Percentiles rank a stretch among this genome's conserved stretches.
Evolutionary conservation across 2,113 vertebrate genomes (phyloP).

Genomic region (Fulmarus glacialis): DNA sequence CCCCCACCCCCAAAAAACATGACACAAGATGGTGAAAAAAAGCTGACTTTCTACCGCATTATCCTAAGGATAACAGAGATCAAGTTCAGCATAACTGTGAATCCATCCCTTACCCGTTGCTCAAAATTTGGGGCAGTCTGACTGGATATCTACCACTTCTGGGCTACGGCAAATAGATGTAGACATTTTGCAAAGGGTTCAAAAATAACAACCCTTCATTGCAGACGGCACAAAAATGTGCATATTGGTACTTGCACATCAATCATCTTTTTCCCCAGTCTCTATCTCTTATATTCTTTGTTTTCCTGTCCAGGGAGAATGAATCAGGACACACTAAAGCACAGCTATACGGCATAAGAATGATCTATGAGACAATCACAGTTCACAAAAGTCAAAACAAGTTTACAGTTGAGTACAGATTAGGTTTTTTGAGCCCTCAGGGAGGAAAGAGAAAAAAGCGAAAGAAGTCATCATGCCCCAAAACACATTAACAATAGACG

Average conservation of each 20-base stretch:
- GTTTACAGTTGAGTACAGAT: background rate
- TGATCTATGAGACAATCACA: background rate
- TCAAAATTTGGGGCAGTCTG: background rate
- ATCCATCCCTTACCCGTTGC: background rate
- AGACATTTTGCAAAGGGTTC: background rate
- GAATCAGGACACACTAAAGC: background rate
- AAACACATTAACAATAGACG: accelerated
- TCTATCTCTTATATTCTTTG: background rate
- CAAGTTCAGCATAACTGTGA: background rate
- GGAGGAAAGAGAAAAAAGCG: background rate
- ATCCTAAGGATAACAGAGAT: background rate
- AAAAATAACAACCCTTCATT: background rate
- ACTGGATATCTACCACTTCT: background rate
- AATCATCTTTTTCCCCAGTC: background rate
- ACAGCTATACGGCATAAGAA: background rate
- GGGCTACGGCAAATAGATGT: background rate
- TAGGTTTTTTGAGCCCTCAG: accelerated
- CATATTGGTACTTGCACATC: background rate
- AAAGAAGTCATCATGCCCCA: background rate
- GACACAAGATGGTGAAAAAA: background rate
- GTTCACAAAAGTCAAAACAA: background rate
- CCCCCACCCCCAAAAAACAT: background rate
- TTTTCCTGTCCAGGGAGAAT: background rate
- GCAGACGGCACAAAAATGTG: background rate
- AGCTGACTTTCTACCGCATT: background rate